Conservation (phyloP, 2,797 vertebrate species). For the Malacoctenus gilli region DNA sequence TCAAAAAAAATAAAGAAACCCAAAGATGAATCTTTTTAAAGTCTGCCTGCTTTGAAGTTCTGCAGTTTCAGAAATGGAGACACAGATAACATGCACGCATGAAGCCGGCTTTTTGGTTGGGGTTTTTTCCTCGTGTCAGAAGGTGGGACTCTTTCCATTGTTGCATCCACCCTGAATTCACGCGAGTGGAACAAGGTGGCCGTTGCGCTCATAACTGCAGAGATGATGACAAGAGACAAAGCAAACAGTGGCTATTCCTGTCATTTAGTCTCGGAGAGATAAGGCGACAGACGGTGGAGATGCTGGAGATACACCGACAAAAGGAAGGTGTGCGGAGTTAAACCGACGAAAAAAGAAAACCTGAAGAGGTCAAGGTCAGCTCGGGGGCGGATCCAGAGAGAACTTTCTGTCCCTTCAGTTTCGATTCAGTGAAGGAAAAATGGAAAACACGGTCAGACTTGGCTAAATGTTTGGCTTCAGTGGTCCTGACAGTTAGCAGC, state of each 20-base stretch:
- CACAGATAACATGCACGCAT: too few species aligned
- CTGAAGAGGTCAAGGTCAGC: neutral
- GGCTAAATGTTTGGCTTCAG: too few species aligned
- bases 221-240: conserved; percentile 31
- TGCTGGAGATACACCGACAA: conserved; percentile 34
- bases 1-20: too few species aligned
- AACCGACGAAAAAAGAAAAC: conserved; percentile 1
- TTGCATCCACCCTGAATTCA: conserved; percentile 11
- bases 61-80: too few species aligned
- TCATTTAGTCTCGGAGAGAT: conserved; percentile 24
- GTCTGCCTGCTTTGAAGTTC: too few species aligned
- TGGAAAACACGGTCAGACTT: too few species aligned
- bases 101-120: too few species aligned
- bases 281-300: conserved; percentile 25
- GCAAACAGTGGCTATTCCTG: conserved; percentile 12
- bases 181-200: conserved; percentile 8
- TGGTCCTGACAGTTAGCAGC: too few species aligned
- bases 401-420: too few species aligned
- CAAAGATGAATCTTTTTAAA: too few species aligned
- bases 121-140: too few species aligned
- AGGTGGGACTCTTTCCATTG: neutral
- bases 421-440: too few species aligned
- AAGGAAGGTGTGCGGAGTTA: conserved; percentile 16
- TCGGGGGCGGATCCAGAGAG: neutral
- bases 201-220: conserved; percentile 5